Evolutionary conservation across 2,888 invertebrate species (phyloP).

Genomic region (Archaeoteleia sp.): DNA sequence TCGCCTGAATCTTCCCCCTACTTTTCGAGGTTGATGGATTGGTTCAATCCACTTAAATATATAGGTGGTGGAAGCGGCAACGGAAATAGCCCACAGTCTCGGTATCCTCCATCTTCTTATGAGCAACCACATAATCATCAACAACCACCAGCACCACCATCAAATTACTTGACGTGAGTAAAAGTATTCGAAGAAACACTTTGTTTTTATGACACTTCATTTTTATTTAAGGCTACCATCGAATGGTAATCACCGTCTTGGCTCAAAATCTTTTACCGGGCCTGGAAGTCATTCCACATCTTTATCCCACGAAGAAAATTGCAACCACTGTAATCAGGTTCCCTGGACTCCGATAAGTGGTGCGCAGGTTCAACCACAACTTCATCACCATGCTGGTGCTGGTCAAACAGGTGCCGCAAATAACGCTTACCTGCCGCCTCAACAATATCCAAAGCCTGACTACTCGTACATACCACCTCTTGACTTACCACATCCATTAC

Average conservation of each 20-base stretch:
- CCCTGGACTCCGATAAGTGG: constrained; percentile 86
- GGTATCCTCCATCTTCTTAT: constrained; percentile 54
- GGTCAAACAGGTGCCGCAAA: constrained; percentile 3
- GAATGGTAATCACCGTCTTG: too few relatives aligned
- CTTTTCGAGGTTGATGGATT: constrained; percentile 79
- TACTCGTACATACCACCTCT: constrained; percentile 53
- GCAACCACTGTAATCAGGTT: constrained; percentile 86
- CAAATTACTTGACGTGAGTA: constrained; percentile 18
- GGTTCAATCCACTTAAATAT: constrained; percentile 78
- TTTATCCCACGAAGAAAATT: constrained; percentile 78
- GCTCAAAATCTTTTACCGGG: constrained; percentile 6
- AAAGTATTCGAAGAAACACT: neutral
- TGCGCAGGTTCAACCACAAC: constrained; percentile 1
- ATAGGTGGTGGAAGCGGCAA: neutral
- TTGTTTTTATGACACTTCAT: too few relatives aligned
- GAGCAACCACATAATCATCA: constrained; percentile 37
- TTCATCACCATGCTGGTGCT: constrained; percentile 21
- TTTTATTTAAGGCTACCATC: constrained; percentile 17
- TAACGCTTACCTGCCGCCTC: constrained; percentile 35
- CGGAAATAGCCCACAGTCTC: constrained; percentile 47
- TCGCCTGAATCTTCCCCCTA: constrained; percentile 76
- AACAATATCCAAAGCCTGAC: constrained; percentile 58
- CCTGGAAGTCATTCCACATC: constrained; percentile 18
- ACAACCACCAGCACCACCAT: constrained; percentile 46
- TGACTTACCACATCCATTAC: constrained; percentile 19